phyloP scores from a whole-genome alignment of 2,113 vertebrate genomes.

The Emydura subglobosa region DNA sequence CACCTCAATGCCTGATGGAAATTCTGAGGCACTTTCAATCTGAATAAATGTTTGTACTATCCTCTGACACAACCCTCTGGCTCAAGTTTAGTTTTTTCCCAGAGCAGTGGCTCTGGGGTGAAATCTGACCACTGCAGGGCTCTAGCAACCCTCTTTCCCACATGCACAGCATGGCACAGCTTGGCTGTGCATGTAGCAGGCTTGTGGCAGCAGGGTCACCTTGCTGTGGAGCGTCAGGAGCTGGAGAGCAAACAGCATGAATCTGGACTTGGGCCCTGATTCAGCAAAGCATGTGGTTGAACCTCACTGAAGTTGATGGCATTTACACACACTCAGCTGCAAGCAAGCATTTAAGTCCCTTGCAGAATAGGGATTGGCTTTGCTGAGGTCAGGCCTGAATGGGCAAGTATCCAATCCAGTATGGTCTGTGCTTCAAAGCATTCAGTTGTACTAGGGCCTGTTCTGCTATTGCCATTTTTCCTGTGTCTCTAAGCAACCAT shows the following conservation, averaged over 20 bases:
- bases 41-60: rapidly evolving
- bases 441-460: not conserved
- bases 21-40: rapidly evolving
- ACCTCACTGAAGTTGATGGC: not conserved
- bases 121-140: not conserved
- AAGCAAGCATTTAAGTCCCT: not conserved
- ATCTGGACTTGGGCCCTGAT: not conserved
- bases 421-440: not conserved
- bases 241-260: not conserved
- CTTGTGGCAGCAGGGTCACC: not conserved
- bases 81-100: not conserved
- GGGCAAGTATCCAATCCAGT: not conserved
- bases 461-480: not conserved
- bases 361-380: not conserved
- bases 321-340: not conserved
- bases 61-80: not conserved
- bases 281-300: not conserved
- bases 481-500: not conserved
- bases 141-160: not conserved
- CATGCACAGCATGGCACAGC: not conserved
- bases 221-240: not conserved
- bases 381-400: not conserved
- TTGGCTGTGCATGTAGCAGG: not conserved
- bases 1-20: not conserved
- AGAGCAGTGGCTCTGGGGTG: not conserved